phyloP scores from a whole-genome alignment of 2,113 vertebrate species.

The Edolisoma coerulescens region DNA sequence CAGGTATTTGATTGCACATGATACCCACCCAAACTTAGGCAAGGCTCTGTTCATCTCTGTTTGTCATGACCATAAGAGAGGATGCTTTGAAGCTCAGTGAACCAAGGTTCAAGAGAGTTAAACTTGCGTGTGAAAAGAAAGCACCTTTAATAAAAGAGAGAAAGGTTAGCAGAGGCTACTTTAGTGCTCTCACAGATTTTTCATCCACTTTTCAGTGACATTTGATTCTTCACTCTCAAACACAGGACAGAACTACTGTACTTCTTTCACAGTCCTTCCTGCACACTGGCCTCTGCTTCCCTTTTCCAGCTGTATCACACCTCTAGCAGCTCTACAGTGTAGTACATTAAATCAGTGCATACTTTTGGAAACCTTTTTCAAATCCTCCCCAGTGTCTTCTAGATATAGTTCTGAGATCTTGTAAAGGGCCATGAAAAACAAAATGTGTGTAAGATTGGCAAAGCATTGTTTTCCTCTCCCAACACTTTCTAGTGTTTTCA shows the following conservation, averaged over 20 bases:
- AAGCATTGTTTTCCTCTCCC: background rate
- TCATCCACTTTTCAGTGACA: background rate
- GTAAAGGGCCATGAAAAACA: background rate
- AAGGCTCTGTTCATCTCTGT: background rate
- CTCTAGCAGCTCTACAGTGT: background rate
- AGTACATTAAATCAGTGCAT: background rate
- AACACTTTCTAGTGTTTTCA: background rate
- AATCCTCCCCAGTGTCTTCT: background rate
- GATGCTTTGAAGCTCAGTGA: background rate
- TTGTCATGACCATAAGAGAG: accelerated
- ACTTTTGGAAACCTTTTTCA: background rate
- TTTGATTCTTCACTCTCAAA: background rate
- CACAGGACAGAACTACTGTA: background rate
- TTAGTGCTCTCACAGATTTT: background rate
- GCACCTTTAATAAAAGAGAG: background rate
- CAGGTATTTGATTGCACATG: accelerated
- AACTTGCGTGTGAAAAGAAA: background rate
- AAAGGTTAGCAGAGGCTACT: background rate
- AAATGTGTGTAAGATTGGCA: background rate
- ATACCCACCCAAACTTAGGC: background rate
- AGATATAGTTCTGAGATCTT: background rate
- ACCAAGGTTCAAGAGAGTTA: background rate
- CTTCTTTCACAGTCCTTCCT: background rate
- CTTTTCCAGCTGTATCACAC: background rate
- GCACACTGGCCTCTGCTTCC: background rate